Base-by-base conservation (phyloP, 2,113 vertebrate species). In the Myiagra hebetior region DNA sequence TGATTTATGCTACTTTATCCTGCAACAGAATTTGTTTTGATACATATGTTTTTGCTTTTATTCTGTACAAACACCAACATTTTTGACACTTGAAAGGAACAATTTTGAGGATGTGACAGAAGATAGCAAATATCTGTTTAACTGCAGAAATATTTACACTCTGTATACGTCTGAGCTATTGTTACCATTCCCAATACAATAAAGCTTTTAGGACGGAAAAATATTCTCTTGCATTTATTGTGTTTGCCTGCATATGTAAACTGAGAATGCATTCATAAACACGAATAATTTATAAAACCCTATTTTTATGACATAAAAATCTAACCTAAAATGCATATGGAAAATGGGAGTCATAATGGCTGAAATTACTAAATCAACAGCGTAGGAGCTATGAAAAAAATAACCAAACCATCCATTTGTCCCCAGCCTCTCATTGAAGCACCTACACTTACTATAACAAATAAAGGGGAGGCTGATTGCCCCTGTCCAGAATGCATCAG, bases 11-110 rank as follows among this genome's bases (percentile, higher is more conserved):
- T 95, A 89, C 92, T 94, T 91, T 95, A 96, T 96, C 94, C 85
- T 97, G 96, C 91, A 95, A 97, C 97, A 96, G 96, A 96, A 97
- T 97, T 97, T 97, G 95, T 97, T 97, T 97, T 97, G 92, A 97
- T 97, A 96, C 96, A 91, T 97, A 97, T 97, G 96, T 94, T 97
- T 97, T 97, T 97, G 93, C 90, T 91, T 96, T 97, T 96, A 95
- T 97, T 62, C 74, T 89, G 20, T 96, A 91, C 33, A 87, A 97
- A 96, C 94, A 97, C 82, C 95, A 97, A 97, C 92, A 97, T 96
- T 97, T 97, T 89, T 97, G 97, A 97, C 96, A 97, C 95, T 97
- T 97, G 93, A 96, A 96, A 93, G 75, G 96, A 96, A 97, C 96
- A 93, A 97, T 95, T 96, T 92, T 93, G 91, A 95, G 93, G 96